Conservation (phyloP, 1,140 invertebrate species). For the Platyscapa corneri region DNA sequence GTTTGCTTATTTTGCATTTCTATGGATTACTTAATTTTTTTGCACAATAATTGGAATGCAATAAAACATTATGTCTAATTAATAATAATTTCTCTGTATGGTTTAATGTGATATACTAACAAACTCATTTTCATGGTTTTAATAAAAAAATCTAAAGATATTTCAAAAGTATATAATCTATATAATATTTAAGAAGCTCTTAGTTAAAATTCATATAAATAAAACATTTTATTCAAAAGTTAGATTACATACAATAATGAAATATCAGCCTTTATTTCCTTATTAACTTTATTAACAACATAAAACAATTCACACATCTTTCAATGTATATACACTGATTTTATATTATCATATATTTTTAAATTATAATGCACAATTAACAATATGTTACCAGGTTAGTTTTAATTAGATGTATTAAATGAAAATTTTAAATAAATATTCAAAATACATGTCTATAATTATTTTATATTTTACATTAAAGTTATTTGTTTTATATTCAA, state of each 20-base stretch:
- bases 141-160: background rate
- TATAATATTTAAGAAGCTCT: background rate
- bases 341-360: conserved; percentile 9
- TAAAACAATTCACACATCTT: background rate
- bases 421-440: background rate
- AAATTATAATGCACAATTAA: conserved; percentile 35
- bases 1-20: conserved; percentile 27
- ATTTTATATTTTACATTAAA: background rate
- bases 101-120: conserved; percentile 16
- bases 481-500: background rate
- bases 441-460: conserved; percentile 33
- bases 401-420: conserved; percentile 9
- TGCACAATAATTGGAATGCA: background rate
- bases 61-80: background rate
- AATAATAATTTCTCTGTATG: background rate
- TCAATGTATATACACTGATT: conserved; percentile 12
- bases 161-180: conserved; percentile 6
- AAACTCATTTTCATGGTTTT: background rate
- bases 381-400: background rate
- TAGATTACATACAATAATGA: background rate
- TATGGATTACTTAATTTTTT: background rate
- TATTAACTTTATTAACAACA: conserved; percentile 26
- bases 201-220: too few relatives aligned
- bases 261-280: conserved; percentile 23
- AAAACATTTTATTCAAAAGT: background rate